phyloP scores from a whole-genome alignment of 2,888 invertebrate genomes.

The Drosophila meridionalis region DNA sequence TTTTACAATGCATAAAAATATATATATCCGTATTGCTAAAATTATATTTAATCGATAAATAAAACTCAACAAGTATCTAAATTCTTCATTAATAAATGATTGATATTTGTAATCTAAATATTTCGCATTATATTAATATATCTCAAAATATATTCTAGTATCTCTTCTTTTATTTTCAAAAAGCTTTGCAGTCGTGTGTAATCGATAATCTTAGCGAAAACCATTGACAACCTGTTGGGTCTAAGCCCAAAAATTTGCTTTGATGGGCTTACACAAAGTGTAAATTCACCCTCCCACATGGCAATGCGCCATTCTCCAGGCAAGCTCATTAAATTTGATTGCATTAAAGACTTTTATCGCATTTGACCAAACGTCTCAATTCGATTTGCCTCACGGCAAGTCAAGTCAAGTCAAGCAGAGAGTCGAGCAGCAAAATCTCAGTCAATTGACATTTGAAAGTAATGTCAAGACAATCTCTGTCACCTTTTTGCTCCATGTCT shows the following conservation, averaged over 20 bases:
- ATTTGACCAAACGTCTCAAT: conserved; percentile 68
- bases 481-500: conserved; percentile 56
- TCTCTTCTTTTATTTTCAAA: background rate
- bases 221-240: conserved; percentile 60
- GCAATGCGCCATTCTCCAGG: conserved; percentile 30
- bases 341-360: conserved; percentile 74
- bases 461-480: conserved; percentile 75
- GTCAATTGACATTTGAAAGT: conserved; percentile 75
- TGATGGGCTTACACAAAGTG: conserved; percentile 51
- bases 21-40: no score
- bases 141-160: background rate
- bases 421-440: conserved; percentile 47
- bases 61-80: no score
- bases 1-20: no score
- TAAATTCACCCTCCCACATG: conserved; percentile 34
- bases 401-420: conserved; percentile 41
- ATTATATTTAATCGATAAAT: no score
- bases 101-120: no score
- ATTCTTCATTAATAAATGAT: no score
- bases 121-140: background rate
- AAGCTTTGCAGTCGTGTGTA: conserved; percentile 34
- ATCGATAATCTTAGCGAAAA: conserved; percentile 52
- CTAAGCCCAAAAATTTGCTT: conserved; percentile 50
- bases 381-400: conserved; percentile 53
- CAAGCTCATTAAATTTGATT: conserved; percentile 77